These are phyloP conservation scores for Notocelia uddmanniana DNA, from an alignment of 2,888 invertebrate genomes.

Conservation along the genomic window DNA sequence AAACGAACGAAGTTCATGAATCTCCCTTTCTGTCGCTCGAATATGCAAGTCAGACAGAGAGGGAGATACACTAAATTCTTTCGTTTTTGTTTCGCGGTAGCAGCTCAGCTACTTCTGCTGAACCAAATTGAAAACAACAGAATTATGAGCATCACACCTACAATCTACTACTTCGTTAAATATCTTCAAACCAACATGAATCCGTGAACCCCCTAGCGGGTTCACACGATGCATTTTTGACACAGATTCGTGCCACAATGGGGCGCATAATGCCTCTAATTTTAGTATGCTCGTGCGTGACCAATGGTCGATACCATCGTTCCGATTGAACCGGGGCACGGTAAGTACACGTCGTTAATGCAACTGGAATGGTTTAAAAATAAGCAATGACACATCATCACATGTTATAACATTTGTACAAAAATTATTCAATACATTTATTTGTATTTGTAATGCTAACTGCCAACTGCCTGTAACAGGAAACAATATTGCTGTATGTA, in stretches of 20 bases:
- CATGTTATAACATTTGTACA: too few species aligned
- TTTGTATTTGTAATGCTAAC: too few species aligned
- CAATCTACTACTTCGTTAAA: neutral
- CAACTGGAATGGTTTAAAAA: constrained; percentile 10
- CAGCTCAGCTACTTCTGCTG: too few species aligned
- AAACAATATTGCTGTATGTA: too few species aligned
- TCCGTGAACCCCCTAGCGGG: constrained; percentile 4
- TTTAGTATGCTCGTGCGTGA: constrained; percentile 23
- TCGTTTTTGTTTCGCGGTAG: too few species aligned
- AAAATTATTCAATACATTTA: too few species aligned
- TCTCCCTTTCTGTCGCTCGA: too few species aligned
- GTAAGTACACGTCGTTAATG: neutral
- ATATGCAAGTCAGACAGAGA: too few species aligned
- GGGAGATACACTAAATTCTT: too few species aligned
- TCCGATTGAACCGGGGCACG: neutral
- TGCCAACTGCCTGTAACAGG: neutral
- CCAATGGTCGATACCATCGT: constrained; percentile 17
- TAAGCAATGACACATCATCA: too few species aligned
- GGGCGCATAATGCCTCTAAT: constrained; percentile 15
- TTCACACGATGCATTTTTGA: constrained; percentile 2
- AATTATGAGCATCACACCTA: neutral
- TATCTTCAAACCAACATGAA: neutral
- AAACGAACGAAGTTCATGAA: too few species aligned
- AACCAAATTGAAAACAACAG: neutral
- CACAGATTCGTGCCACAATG: constrained; percentile 10